These are phyloP conservation scores for Acleris cristana DNA, from an alignment of 2,888 invertebrate genomes.

Conservation along the genomic window DNA sequence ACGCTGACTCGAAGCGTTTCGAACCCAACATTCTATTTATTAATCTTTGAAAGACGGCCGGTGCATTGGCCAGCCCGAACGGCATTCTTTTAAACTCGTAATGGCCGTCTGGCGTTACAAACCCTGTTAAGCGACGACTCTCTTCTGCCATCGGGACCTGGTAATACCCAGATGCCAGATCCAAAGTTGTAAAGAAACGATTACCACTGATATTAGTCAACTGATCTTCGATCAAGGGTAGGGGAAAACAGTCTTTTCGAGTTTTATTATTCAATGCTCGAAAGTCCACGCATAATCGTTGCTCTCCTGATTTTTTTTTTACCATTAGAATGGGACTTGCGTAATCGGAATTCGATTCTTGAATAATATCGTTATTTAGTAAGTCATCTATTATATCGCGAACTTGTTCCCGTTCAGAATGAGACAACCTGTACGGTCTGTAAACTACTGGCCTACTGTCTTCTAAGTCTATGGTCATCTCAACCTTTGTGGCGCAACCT, in stretches of 20 bases:
- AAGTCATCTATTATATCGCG: slow-evolving; percentile 17
- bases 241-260: slow-evolving; percentile 14
- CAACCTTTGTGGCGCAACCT: slow-evolving; percentile 12
- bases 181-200: background rate
- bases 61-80: slow-evolving; percentile 2
- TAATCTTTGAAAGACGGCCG: background rate
- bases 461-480: slow-evolving; percentile 17
- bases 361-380: slow-evolving; percentile 25
- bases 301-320: slow-evolving; percentile 41
- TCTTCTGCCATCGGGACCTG: slow-evolving; percentile 1
- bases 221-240: slow-evolving; percentile 14
- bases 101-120: slow-evolving; percentile 6
- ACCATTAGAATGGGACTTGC: slow-evolving; percentile 47
- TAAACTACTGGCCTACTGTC: slow-evolving; percentile 16
- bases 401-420: slow-evolving; percentile 11
- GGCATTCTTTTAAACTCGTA: slow-evolving; percentile 6
- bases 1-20: background rate
- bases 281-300: background rate
- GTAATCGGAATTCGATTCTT: slow-evolving; percentile 42
- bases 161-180: slow-evolving; percentile 11
- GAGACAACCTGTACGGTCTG: slow-evolving; percentile 17
- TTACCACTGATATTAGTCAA: slow-evolving; percentile 1
- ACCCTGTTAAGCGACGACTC: background rate
- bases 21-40: background rate
- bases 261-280: background rate